Base-by-base conservation (phyloP, 2,113 vertebrate species). In the Larimichthys crocea region DNA sequence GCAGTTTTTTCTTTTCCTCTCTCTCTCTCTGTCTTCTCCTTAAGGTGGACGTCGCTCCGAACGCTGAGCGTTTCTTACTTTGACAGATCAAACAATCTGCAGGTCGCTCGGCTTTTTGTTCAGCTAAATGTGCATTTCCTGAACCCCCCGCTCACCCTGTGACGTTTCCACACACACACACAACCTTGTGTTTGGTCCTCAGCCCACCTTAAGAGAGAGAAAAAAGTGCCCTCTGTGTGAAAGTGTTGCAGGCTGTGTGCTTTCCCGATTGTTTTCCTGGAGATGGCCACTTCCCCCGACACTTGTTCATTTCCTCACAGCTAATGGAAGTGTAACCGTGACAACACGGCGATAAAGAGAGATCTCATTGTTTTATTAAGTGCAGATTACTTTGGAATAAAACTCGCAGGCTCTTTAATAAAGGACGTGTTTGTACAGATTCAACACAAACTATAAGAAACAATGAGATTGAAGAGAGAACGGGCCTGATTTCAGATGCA, bases 161-260 rank as follows among this genome's bases (percentile, higher is more conserved):
- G 5, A 52, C 16, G 17, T 42, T 31, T 31, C 48, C 53, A 26
- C 22, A 3, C 35, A 24, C 49, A 59, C 55, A 24, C 20, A 56
- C 50, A 10, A 24, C 50, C 44, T 29, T 15, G 0, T 5, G 1
- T 19, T 44, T 62, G 20, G 74, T 2, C 8, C 0, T 16, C 73
- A 20, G 65, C 10, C 90, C 84, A 83, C 89, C 88, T 90, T 90
- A 90, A 91, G 67, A 46, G 11, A 46, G 9, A 14, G 42, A 22
- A 83, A 66, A 84, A 69, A 63, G 20, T 46, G 70, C 76, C 24
- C 31, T 64, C 29, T 67, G 52, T 29, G 67, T 53, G 76, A 79
- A 82, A 49, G 35, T 53, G 3, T 72, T 74, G 56, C 67, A 69
- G 9, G 10, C 46, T n/a, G n/a, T 35, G 19, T 61, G 29, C 3